Percentiles rank a stretch among this genome's conserved stretches.
These are phyloP conservation scores for Microctenopoma steveboyesi DNA, from an alignment of 2,797 vertebrate species.

Conservation along the genomic window DNA sequence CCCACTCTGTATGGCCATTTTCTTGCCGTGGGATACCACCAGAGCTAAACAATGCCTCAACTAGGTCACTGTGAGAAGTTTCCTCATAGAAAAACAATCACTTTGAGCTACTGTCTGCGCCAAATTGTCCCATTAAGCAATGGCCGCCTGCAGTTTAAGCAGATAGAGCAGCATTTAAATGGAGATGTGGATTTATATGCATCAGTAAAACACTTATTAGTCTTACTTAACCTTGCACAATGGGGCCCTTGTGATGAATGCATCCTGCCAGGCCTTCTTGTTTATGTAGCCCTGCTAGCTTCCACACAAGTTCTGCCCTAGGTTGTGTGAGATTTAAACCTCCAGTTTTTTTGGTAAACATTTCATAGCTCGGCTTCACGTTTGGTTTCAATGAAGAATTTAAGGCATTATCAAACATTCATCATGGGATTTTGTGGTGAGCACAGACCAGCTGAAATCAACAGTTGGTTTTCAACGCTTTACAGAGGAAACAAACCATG, in stretches of 20 bases:
- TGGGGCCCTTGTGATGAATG: constrained; percentile 60
- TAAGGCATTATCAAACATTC: constrained; percentile 58
- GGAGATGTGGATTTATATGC: constrained; percentile 68
- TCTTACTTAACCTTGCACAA: constrained; percentile 62
- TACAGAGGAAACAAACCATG: constrained; percentile 52
- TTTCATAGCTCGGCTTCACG: constrained; percentile 40
- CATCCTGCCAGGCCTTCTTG: constrained; percentile 61
- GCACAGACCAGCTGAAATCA: constrained; percentile 22
- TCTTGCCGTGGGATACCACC: constrained; percentile 44
- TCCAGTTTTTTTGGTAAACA: constrained; percentile 54
- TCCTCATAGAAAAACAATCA: constrained; percentile 63
- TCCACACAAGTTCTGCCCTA: constrained; percentile 56
- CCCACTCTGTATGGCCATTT: constrained; percentile 35
- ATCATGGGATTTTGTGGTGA: constrained; percentile 50
- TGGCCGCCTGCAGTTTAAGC: constrained; percentile 56
- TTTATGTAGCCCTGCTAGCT: constrained; percentile 61
- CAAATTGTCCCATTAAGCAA: constrained; percentile 64
- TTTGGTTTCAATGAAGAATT: constrained; percentile 68
- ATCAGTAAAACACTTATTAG: constrained; percentile 65
- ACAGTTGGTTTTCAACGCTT: constrained; percentile 48
- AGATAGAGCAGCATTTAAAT: constrained; percentile 64
- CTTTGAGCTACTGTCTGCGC: constrained; percentile 66
- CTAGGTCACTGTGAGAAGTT: constrained; percentile 60
- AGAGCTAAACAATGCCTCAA: constrained; percentile 62
- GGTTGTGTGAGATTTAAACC: constrained; percentile 52